Conservation (phyloP, 2,113 vertebrate genomes). For the Etia nguti region DNA sequence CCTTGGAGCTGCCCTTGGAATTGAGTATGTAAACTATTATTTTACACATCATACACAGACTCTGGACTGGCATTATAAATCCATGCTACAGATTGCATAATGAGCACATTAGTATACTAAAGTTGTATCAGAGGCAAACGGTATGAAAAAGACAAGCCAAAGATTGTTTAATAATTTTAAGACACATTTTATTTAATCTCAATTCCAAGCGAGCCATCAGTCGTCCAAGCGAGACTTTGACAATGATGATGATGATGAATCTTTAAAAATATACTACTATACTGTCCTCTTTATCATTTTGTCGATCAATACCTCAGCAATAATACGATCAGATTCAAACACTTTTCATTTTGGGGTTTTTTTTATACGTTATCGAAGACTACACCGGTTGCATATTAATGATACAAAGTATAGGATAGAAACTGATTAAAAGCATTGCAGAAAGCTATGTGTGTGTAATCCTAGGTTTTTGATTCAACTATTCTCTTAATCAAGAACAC, state of each 20-base stretch:
- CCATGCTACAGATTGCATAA: slow-evolving; percentile 39
- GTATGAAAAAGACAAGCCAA: slow-evolving; percentile 23
- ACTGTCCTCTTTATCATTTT: not conserved
- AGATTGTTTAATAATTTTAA: slow-evolving; percentile 20
- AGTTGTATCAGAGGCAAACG: slow-evolving; percentile 47
- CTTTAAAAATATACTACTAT: not conserved
- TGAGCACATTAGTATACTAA: slow-evolving; percentile 50
- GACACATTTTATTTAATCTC: not conserved
- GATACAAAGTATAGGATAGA: not conserved
- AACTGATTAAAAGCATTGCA: not conserved
- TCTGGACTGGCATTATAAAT: slow-evolving; percentile 53
- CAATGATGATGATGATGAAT: not conserved
- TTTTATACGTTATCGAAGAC: not conserved
- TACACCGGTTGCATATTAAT: not conserved
- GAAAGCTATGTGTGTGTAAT: not conserved
- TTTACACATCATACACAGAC: slow-evolving; percentile 52
- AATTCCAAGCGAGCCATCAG: slow-evolving; percentile 13
- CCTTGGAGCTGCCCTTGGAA: slow-evolving; percentile 70
- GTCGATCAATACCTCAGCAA: not conserved
- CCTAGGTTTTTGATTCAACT: not conserved
- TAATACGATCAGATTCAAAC: not conserved
- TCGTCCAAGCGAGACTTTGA: not conserved
- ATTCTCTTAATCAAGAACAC: not conserved
- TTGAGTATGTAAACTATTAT: slow-evolving; percentile 65
- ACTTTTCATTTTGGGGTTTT: not conserved